Evolutionary conservation across 1,140 invertebrate species (phyloP), one percentile per base, ranked within the genome.

Genomic region (Oreohelix idahoensis): DNA sequence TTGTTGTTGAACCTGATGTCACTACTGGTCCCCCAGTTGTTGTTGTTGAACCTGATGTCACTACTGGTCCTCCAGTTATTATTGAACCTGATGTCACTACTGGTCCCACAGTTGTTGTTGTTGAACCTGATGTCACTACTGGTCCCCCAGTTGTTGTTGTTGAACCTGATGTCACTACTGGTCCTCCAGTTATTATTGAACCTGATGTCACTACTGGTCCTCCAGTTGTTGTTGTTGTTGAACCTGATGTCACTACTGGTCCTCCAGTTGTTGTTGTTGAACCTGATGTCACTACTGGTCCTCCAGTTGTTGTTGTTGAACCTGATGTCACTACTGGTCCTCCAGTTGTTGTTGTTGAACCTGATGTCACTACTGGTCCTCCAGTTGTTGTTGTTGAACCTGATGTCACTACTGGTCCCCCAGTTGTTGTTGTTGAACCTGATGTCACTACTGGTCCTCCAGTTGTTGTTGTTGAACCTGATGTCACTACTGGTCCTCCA

Each of bases 1-100:
- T 77, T 23, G 20, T 49, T 53, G 81, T 49, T 66, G 79, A 42
- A 71, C 0, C 75, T 78, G 81, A 38, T 69, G 80, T 51, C 36
- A 45, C 79, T n/a, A 39, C 49, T 39, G 80, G 39, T 23, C n/a
- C 29, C 81, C 35, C 8, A 15, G 63, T 66, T 35, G 29, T 66
- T 32, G n/a, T 66, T 8, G 51, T 11, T 58, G 17, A 5, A 32
- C 63, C 63, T 32, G 63, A 2, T 66, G 63, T 66, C 17, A 15
- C 15, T 5, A 45, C 15, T 45, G 42, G 15, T 45, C 5, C 42
- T 45, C 42, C 42, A 45, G 42, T 45, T 45, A 15, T 45, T 45
- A 15, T 77, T 20, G 70, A 49, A 53, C 23, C 53, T 51, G 39
- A 0, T 84, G 77, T 78, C 23, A 39, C 42, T 35, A 58, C 15